These are phyloP conservation scores for Lycocorax pyrrhopterus DNA, from an alignment of 2,113 vertebrate species.

Conservation along the genomic window DNA sequence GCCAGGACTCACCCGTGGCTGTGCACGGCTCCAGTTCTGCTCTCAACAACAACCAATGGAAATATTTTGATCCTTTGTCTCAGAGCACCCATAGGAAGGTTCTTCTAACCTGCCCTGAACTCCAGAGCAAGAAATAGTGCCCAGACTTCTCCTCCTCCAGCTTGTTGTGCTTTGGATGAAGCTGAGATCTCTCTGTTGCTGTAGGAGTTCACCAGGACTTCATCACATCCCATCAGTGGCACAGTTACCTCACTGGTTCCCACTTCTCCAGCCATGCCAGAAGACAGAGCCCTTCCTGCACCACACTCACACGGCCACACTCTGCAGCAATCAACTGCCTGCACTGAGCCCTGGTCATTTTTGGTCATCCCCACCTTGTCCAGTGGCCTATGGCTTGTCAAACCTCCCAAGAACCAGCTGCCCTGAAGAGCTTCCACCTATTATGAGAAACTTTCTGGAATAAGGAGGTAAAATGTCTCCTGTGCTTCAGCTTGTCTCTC, in stretches of 20 bases:
- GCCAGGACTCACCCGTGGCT: neutral
- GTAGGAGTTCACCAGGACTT: neutral
- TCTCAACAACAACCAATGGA: neutral
- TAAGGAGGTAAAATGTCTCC: neutral
- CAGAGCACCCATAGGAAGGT: neutral
- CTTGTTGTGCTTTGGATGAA: neutral
- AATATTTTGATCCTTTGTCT: neutral
- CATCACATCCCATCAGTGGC: neutral
- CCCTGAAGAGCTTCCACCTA: neutral
- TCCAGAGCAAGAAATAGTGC: neutral
- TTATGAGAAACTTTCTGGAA: neutral
- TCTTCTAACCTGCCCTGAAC: neutral
- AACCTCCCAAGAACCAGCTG: neutral
- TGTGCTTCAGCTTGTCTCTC: neutral
- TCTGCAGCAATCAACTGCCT: neutral
- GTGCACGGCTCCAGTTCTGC: neutral
- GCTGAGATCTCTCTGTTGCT: neutral
- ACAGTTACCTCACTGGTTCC: neutral
- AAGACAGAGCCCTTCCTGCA: neutral
- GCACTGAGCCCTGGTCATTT: accelerated
- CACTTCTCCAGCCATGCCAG: neutral
- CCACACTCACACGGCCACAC: neutral
- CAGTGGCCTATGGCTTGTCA: neutral
- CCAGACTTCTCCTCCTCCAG: neutral
- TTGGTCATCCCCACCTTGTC: neutral